phyloP scores from a whole-genome alignment of 64 coral and sea anemone species.

The Montipora efflorescens region DNA sequence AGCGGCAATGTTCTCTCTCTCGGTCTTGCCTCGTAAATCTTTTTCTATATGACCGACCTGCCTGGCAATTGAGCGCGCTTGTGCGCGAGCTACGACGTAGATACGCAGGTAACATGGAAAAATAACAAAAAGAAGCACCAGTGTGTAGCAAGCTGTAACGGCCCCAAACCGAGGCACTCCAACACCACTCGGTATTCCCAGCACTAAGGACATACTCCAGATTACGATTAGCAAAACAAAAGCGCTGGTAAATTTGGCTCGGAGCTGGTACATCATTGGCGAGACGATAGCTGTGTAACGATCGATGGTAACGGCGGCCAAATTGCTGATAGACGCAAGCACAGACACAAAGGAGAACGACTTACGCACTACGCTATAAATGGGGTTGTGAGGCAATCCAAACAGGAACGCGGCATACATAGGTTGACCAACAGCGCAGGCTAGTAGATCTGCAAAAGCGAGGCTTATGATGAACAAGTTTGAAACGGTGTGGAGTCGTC shows the following conservation, averaged over 20 bases:
- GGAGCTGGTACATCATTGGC: slow-evolving; percentile 76
- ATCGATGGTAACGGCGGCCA: slow-evolving; percentile 87
- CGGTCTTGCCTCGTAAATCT: slow-evolving; percentile 13
- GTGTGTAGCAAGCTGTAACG: slow-evolving; percentile 58
- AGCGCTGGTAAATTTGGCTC: slow-evolving; percentile 49
- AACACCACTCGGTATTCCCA: slow-evolving; percentile 66
- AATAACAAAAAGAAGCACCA: slow-evolving; percentile 62
- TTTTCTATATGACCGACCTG: slow-evolving; percentile 65
- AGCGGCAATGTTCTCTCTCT: slow-evolving; percentile 80
- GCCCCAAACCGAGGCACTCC: neutral
- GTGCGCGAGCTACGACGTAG: slow-evolving; percentile 78
- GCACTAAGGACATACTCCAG: slow-evolving; percentile 64
- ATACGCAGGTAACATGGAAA: slow-evolving; percentile 82
- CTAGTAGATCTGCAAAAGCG: slow-evolving; percentile 85
- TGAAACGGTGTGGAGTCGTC: slow-evolving; percentile 78
- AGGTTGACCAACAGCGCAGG: slow-evolving; percentile 83
- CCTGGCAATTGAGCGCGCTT: slow-evolving; percentile 71
- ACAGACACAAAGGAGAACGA: slow-evolving; percentile 88
- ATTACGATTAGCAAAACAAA: slow-evolving; percentile 56
- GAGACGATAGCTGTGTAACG: slow-evolving; percentile 88
- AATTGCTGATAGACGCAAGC: slow-evolving; percentile 88
- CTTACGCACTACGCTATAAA: slow-evolving; percentile 56
- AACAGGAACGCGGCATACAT: slow-evolving; percentile 84
- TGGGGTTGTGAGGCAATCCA: slow-evolving; percentile 44
- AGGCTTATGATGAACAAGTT: slow-evolving; percentile 93